Conservation (phyloP, 2,113 vertebrate species). For the Tragulus kanchil region DNA sequence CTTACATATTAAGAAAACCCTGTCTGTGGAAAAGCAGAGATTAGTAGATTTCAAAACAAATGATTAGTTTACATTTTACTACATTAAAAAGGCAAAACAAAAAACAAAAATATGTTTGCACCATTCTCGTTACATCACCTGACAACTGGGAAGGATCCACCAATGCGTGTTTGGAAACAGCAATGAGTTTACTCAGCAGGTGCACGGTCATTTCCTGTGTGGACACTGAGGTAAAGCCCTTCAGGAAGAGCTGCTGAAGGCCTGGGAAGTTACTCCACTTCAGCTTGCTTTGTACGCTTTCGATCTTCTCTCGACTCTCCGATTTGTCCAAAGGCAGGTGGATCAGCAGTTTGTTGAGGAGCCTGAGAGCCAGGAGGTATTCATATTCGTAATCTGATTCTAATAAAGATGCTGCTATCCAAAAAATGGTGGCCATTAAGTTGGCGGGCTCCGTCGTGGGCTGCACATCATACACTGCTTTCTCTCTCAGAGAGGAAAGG, state of each 20-base stretch:
- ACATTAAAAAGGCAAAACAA: neutral
- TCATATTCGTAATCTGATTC: conserved; percentile 99
- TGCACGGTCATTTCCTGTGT: conserved; percentile 99
- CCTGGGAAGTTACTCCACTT: conserved; percentile 98
- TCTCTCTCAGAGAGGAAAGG: conserved; percentile 95
- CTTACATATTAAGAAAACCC: neutral
- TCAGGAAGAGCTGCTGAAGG: conserved; percentile 97
- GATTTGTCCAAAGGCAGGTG: conserved; percentile 96
- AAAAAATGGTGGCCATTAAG: conserved; percentile 98
- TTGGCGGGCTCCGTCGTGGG: conserved; percentile 95
- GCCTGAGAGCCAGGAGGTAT: conserved; percentile 96
- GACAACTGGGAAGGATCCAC: conserved; percentile 96
- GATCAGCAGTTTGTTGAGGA: conserved; percentile 97
- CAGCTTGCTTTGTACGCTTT: conserved; percentile 94
- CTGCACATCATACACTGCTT: conserved; percentile 90
- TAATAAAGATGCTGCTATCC: conserved; percentile 96
- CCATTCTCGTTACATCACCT: conserved; percentile 88
- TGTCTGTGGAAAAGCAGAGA: conserved; percentile 49
- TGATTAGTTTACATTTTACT: neutral
- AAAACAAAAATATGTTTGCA: neutral
- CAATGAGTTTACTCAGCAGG: conserved; percentile 97
- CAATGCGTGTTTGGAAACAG: conserved; percentile 94
- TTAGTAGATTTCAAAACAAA: conserved; percentile 56
- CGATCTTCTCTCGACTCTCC: conserved; percentile 96
- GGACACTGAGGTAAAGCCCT: conserved; percentile 97